Conservation (phyloP, 2,113 vertebrate species). For the Cygnus atratus region DNA sequence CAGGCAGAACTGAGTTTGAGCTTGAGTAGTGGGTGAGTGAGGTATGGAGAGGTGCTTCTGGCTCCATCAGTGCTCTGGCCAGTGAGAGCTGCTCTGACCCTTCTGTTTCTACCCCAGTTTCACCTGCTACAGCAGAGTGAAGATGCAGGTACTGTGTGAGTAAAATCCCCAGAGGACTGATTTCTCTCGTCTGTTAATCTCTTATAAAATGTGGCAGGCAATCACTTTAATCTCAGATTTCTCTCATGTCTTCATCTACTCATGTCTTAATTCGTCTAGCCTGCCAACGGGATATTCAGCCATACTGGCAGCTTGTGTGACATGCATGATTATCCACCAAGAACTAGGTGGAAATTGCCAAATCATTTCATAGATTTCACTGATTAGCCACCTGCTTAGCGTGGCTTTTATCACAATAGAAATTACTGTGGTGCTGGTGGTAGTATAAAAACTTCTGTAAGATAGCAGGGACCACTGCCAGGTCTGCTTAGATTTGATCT, state of each 20-base stretch:
- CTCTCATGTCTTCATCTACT: not conserved
- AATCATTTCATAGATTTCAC: not conserved
- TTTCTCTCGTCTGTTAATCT: not conserved
- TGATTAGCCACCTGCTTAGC: constrained; percentile 1
- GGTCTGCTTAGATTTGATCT: not conserved
- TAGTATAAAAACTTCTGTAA: not conserved
- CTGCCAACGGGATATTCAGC: not conserved
- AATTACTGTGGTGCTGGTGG: not conserved
- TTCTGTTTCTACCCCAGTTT: not conserved
- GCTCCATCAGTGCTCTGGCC: not conserved
- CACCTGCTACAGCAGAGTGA: not conserved
- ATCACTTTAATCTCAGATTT: not conserved
- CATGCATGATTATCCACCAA: not conserved
- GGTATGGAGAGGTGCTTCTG: fast-evolving
- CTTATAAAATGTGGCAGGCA: not conserved
- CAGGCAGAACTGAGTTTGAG: not conserved
- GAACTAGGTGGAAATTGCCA: not conserved
- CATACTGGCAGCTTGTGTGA: not conserved
- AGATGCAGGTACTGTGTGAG: not conserved
- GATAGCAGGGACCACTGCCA: not conserved
- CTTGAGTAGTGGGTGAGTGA: not conserved
- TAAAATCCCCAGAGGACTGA: not conserved
- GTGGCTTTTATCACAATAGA: not conserved
- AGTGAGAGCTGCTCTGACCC: not conserved
- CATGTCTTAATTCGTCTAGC: not conserved